These are phyloP conservation scores for Enteromius anoplus DNA, from an alignment of 2,797 vertebrate genomes.

Conservation along the genomic window DNA sequence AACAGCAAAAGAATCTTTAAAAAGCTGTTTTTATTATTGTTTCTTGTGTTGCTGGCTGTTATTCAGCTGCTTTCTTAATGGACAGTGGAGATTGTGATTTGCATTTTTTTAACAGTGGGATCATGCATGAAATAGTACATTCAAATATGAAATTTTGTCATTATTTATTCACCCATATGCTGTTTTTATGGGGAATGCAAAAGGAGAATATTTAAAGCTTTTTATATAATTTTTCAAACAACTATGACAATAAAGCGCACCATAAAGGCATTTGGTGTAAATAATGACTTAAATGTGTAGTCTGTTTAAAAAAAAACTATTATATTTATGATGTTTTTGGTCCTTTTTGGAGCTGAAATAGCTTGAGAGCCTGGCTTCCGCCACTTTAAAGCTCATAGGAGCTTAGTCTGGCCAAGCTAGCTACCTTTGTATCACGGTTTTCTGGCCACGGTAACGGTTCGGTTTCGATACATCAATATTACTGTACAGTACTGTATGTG, in stretches of 20 bases:
- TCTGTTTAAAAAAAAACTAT: neutral
- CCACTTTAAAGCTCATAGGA: no score
- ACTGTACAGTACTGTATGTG: no score
- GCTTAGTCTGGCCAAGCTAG: no score
- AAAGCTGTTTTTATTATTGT: constrained; percentile 34
- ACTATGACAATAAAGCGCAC: no score
- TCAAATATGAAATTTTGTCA: neutral
- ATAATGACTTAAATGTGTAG: neutral
- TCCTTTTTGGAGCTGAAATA: no score
- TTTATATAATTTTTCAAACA: neutral
- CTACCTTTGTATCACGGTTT: no score
- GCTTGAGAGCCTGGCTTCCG: neutral
- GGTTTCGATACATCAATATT: no score
- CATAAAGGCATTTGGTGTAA: neutral
- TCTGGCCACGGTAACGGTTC: no score
- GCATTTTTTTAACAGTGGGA: neutral
- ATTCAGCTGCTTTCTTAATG: neutral
- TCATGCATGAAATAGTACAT: neutral
- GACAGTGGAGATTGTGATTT: constrained; percentile 13
- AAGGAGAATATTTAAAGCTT: neutral
- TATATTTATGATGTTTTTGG: neutral
- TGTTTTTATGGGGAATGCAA: neutral
- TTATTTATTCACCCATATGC: neutral
- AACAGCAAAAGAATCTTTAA: constrained; percentile 31
- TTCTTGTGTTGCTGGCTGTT: constrained; percentile 38